Evolutionary conservation across 2,797 vertebrate species (phyloP).

Genomic region (Novumbra hubbsi): DNA sequence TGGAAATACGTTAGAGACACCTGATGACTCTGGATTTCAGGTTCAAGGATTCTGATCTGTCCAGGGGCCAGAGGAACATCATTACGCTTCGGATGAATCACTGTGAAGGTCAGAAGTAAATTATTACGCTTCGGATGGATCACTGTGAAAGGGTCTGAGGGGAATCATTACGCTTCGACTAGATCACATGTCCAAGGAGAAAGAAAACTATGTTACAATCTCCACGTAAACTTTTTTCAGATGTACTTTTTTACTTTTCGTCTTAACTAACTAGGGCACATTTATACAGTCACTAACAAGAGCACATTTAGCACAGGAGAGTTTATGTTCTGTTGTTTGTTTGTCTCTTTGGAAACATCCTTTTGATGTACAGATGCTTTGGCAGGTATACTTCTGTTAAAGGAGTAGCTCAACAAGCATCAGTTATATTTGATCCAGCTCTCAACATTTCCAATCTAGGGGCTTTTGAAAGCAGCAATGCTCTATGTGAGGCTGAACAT

Average conservation of each 20-base stretch:
- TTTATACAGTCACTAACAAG: background rate
- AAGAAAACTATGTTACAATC: background rate
- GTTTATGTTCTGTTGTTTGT: background rate
- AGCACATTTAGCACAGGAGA: background rate
- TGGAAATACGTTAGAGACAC: conserved; percentile 74
- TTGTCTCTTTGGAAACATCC: background rate
- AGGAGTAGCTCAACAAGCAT: conserved; percentile 42
- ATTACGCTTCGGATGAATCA: conserved; percentile 42
- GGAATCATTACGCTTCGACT: background rate
- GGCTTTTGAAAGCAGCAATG: conserved; percentile 60
- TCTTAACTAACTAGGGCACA: too few species aligned
- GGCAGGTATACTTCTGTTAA: background rate
- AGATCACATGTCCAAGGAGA: too few species aligned
- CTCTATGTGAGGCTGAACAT: conserved; percentile 61
- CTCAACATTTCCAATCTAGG: conserved; percentile 69
- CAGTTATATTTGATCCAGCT: conserved; percentile 67
- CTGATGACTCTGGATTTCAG: conserved; percentile 69
- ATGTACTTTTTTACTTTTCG: background rate
- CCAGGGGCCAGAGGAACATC: conserved; percentile 42
- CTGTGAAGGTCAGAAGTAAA: conserved; percentile 22
- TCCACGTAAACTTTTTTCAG: background rate
- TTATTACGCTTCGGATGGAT: conserved; percentile 42
- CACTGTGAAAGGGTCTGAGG: conserved; percentile 30
- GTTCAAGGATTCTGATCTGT: conserved; percentile 60
- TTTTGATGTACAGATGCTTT: background rate